Evolutionary conservation across 2,888 invertebrate species (phyloP).

Genomic region (Nomada goodeniana): DNA sequence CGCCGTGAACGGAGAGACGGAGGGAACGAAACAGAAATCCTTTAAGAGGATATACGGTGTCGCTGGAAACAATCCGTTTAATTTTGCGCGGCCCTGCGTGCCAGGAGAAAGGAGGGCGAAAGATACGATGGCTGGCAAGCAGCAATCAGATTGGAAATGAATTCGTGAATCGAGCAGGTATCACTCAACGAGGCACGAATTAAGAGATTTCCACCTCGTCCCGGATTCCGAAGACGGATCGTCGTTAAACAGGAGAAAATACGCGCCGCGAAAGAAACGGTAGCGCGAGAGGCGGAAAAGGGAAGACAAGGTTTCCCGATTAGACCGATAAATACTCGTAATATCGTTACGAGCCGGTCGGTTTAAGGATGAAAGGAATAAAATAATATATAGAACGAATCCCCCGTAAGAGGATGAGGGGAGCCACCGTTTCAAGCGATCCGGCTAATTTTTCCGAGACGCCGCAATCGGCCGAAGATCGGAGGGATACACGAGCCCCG

Average conservation of each 20-base stretch:
- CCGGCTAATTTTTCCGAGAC: slow-evolving; percentile 76
- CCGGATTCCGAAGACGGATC: no score
- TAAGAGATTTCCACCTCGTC: no score
- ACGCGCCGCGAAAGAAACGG: no score
- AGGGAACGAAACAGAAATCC: slow-evolving; percentile 47
- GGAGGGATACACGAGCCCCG: slow-evolving; percentile 26
- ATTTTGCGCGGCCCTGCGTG: slow-evolving; percentile 35
- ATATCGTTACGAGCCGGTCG: slow-evolving; percentile 22
- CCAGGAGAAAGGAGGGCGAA: slow-evolving; percentile 8
- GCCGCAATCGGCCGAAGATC: slow-evolving; percentile 66
- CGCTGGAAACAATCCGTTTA: slow-evolving; percentile 59
- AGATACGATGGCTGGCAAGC: slow-evolving; percentile 31
- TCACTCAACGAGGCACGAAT: slow-evolving; percentile 14
- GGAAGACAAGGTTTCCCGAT: no score
- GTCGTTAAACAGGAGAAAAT: no score
- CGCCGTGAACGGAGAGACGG: not conserved
- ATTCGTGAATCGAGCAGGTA: not conserved
- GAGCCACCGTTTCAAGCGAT: slow-evolving; percentile 75
- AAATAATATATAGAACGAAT: slow-evolving; percentile 47
- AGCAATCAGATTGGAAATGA: slow-evolving; percentile 26
- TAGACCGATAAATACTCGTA: not conserved
- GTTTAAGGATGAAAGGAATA: slow-evolving; percentile 26
- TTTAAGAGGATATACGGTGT: slow-evolving; percentile 51
- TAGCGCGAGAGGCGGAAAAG: not conserved
- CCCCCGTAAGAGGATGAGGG: slow-evolving; percentile 73